phyloP scores from a whole-genome alignment of 2,888 invertebrate species.

The Trichopoda pennipes region DNA sequence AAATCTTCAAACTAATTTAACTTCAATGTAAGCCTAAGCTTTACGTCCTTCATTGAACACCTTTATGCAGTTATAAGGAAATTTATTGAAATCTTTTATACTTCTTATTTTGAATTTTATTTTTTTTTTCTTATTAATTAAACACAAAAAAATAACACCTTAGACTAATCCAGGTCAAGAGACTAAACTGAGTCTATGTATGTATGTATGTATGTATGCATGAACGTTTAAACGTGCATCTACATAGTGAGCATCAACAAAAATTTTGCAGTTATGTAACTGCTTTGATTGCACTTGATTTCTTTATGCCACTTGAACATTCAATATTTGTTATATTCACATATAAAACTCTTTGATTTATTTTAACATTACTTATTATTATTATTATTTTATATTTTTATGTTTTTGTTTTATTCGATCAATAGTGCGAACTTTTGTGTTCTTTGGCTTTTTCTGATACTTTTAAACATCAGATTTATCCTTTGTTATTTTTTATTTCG shows the following conservation, averaged over 20 bases:
- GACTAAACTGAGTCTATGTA: slow-evolving; percentile 7
- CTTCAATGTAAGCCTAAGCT: background rate
- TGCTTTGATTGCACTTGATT: slow-evolving; percentile 61
- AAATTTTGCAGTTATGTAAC: slow-evolving; percentile 30
- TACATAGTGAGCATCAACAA: background rate
- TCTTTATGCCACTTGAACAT: slow-evolving; percentile 23
- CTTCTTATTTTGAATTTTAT: background rate
- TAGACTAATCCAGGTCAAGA: background rate
- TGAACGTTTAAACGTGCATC: background rate
- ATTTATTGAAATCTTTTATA: slow-evolving; percentile 34
- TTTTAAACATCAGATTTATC: slow-evolving; percentile 22
- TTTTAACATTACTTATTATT: too few species aligned
- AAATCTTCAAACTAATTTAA: slow-evolving; percentile 15
- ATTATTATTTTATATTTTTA: too few species aligned
- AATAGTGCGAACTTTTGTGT: too few species aligned
- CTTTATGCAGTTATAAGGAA: slow-evolving; percentile 23
- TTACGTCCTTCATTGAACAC: slow-evolving; percentile 28
- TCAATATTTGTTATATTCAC: too few species aligned
- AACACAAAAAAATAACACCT: slow-evolving; percentile 6
- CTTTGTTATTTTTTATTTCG: too few species aligned
- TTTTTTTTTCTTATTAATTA: background rate
- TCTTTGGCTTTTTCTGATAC: background rate
- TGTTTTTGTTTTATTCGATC: too few species aligned
- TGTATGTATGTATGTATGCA: background rate
- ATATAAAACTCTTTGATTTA: too few species aligned